Evolutionary conservation across 2,113 vertebrate species (phyloP).

Genomic region (Xenopus laevis): DNA sequence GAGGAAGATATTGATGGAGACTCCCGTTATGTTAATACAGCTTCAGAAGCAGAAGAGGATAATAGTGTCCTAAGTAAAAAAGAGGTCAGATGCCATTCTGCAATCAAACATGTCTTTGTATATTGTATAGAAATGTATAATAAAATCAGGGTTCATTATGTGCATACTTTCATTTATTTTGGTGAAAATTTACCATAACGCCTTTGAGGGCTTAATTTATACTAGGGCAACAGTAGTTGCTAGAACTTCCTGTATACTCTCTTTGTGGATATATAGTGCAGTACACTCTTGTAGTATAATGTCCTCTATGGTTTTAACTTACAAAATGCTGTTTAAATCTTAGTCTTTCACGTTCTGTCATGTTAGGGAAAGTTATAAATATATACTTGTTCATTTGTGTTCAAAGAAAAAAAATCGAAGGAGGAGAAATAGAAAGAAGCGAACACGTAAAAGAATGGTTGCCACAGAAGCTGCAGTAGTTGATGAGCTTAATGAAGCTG

Average conservation of each 20-base stretch:
- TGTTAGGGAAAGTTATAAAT: no score
- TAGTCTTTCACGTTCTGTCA: no score
- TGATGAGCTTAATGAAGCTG: slow-evolving; percentile 37
- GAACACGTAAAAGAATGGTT: slow-evolving; percentile 53
- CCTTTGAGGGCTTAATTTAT: no score
- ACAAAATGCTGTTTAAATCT: neutral
- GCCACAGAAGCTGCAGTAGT: slow-evolving; percentile 31
- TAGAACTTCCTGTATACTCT: no score
- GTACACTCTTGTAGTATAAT: neutral
- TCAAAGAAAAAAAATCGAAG: slow-evolving; percentile 76
- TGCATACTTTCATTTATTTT: no score
- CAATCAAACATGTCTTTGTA: no score
- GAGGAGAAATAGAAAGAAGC: slow-evolving; percentile 86
- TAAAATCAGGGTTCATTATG: no score
- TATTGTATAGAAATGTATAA: no score
- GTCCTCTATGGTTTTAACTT: neutral
- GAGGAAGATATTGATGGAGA: slow-evolving; percentile 74
- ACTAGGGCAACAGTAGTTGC: no score
- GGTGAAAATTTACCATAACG: no score
- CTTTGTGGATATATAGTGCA: no score
- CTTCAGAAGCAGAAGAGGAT: slow-evolving; percentile 80
- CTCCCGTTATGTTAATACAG: slow-evolving; percentile 52
- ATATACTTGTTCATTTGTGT: neutral
- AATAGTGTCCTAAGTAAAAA: slow-evolving; percentile 68
- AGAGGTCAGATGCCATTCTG: slow-evolving; percentile 60